phyloP scores from a whole-genome alignment of 2,888 invertebrate genomes.

The Psylliodes chrysocephalus region DNA sequence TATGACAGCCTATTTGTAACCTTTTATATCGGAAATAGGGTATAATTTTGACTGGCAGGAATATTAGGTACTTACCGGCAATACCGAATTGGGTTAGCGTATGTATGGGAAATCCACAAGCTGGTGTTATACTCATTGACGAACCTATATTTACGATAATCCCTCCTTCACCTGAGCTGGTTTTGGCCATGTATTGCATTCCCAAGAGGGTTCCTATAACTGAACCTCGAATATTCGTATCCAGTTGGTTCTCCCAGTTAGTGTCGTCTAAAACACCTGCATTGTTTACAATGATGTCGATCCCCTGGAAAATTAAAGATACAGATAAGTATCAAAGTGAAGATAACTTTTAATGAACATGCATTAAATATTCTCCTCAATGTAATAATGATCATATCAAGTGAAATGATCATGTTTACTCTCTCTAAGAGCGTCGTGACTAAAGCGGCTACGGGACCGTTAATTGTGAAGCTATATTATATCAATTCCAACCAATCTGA shows the following conservation, averaged over 20 bases:
- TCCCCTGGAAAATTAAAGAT: slow-evolving; percentile 28
- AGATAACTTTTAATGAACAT: too few relatives aligned
- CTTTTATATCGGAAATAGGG: too few relatives aligned
- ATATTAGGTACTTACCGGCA: slow-evolving; percentile 46
- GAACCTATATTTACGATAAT: slow-evolving; percentile 73
- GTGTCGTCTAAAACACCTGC: slow-evolving; percentile 82
- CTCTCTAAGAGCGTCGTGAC: too few relatives aligned
- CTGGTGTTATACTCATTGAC: slow-evolving; percentile 67
- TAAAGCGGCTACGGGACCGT: too few relatives aligned
- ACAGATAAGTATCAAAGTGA: not conserved
- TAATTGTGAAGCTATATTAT: too few relatives aligned
- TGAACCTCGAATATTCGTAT: slow-evolving; percentile 57
- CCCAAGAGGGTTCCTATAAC: slow-evolving; percentile 66
- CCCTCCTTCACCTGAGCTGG: slow-evolving; percentile 70
- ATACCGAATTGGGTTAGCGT: slow-evolving; percentile 63
- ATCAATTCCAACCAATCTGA: too few relatives aligned
- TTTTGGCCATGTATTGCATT: slow-evolving; percentile 68
- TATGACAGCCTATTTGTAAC: too few relatives aligned
- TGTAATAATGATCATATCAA: too few relatives aligned
- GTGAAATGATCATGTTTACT: too few relatives aligned
- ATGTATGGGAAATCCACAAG: slow-evolving; percentile 67
- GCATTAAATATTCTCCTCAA: too few relatives aligned
- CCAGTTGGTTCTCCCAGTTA: slow-evolving; percentile 78
- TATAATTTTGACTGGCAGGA: too few relatives aligned
- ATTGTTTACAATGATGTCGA: slow-evolving; percentile 73